Evolutionary conservation across 2,797 vertebrate species (phyloP), one percentile per base, ranked within the genome.

Genomic region (Leptatherina wallacei): DNA sequence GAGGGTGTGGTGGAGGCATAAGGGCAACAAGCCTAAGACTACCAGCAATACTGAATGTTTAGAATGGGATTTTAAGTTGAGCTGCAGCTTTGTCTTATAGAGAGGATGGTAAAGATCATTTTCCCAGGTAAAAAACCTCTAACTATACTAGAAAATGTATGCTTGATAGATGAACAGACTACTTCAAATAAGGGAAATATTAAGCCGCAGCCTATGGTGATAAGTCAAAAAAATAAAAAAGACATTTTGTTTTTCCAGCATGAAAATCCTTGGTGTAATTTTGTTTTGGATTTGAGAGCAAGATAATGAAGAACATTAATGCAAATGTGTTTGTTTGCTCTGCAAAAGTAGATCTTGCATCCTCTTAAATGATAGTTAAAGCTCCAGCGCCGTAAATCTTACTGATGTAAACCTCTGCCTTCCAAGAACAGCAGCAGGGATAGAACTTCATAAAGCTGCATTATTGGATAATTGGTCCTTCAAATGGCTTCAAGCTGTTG

Each of bases 391-490:
- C 67, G 76, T 90, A 91, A 90, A 91, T 91, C 85, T 88, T 79
- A 47, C 80, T 85, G 85, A 90, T 85, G 68, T 82, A 87, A 84
- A 89, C 82, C 85, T 85, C 78, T 73, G 81, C 85, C 75, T 91
- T 89, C 81, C 75, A 90, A 86, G 79, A 81, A 79, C 87, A 89
- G 86, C 89, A 91, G 89, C 91, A 87, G 90, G 87, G 84, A 87
- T 90, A 88, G 85, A 91, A 87, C 92, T 92, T 91, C 88, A 92
- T 92, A 90, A 94, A 92, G 86, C 83, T 59, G 70, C 90, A 92
- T 93, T 93, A 94, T 92, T 93, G 91, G 90, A 93, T 93, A 92
- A 95, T 93, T 92, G 92, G 85, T 88, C 85, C 90, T 90, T 89
- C 71, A 83, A 92, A 94, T 92, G 91, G 90, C 91, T 91, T 92